Evolutionary conservation across 2,113 vertebrate species (phyloP).

Genomic region (Clinocottus analis): DNA sequence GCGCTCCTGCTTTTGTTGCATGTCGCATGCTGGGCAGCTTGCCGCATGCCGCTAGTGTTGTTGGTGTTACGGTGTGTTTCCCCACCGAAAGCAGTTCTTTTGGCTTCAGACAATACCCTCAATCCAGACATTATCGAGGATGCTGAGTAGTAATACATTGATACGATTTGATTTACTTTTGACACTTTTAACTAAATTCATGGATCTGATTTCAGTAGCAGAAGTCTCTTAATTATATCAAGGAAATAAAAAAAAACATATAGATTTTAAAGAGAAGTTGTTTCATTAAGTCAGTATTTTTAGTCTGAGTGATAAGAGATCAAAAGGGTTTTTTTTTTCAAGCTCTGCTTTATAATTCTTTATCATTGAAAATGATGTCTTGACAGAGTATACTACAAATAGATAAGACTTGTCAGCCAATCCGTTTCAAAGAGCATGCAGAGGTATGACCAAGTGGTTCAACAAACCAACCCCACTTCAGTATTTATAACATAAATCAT

Average conservation of each 20-base stretch:
- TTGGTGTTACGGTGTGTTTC: neutral
- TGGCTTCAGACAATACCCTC: neutral
- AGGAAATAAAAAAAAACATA: neutral
- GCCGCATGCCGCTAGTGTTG: neutral
- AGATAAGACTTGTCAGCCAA: constrained; percentile 37
- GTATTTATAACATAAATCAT: neutral
- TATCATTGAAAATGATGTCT: constrained; percentile 24
- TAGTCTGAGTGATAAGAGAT: constrained; percentile 7
- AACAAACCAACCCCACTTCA: constrained; percentile 3
- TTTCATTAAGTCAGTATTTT: constrained; percentile 14
- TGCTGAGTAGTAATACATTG: neutral
- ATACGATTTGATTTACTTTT: neutral
- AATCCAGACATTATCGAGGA: neutral
- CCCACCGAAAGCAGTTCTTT: neutral
- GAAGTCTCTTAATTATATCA: neutral
- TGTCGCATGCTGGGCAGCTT: neutral
- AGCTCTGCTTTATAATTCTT: constrained; percentile 34
- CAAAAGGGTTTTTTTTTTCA: constrained; percentile 8
- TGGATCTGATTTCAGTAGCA: neutral
- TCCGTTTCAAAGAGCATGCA: constrained; percentile 35
- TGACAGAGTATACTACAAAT: constrained; percentile 25
- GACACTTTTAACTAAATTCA: neutral
- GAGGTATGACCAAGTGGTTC: neutral
- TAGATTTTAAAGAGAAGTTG: neutral
- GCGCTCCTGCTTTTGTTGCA: neutral